Base-by-base conservation (phyloP, 92 coral and sea anemone genomes). In the Porites evermanni region DNA sequence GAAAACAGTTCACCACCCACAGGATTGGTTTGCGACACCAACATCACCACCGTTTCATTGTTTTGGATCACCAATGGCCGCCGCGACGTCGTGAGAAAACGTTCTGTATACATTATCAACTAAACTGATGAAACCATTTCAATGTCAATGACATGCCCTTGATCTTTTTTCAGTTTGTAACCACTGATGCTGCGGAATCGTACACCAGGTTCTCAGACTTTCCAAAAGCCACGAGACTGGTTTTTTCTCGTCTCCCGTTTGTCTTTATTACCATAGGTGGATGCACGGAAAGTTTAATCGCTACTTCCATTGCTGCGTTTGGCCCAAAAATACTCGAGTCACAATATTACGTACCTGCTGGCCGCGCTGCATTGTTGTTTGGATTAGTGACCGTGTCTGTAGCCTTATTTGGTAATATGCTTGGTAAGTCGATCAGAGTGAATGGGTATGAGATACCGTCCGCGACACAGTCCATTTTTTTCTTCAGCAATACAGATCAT, bases 281-380 rank as follows among this genome's bases (percentile, higher is more conserved):
- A 12, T 91, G 96, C 50, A 74, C 86, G 8, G 96, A 96, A 64
- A 81, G 89, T 6, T 92, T 92, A 64, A 76, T 92, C 4, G 70
- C 92, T 38, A 72, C 97, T 14, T 81, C 96, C 8, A 80, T 92
- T 17, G 87, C 90, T 75, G 88, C 94, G 47, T 96, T 96, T 93
- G 91, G 93, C 87, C 98, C 98, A 6, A 94, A 94, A 78, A 85
- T 96, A 73, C 85, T 96, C n/a, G 90, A 96, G 69, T 53, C 88
- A 11, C 94, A 94, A 84, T 95, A 84, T 53, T 84, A 89, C 56
- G 84, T 86, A 29, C 81, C 94, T 13, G 85, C 94, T 9, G 88
- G 87, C 69, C 56, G 76, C 70, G 94, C 92, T 58, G 92, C 97
- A 64, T 50, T 93, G 66, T 58, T 95, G 90, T 92, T 77, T 71